Percentiles rank a stretch among this genome's conserved stretches.
phyloP scores from a whole-genome alignment of 2,113 vertebrate genomes.

The Saccopteryx bilineata region DNA sequence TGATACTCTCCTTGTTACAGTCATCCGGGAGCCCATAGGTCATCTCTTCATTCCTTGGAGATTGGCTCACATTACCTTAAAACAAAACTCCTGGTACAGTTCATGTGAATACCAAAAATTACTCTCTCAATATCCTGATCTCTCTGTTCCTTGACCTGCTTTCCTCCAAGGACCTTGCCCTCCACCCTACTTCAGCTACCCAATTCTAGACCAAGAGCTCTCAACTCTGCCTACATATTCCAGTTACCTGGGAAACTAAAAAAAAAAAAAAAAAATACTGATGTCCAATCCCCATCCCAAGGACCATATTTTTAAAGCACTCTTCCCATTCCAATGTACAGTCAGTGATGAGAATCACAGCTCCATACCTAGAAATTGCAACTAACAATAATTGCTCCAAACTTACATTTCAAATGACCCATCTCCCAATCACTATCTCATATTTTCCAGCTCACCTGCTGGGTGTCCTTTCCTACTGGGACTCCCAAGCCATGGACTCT shows the following conservation, averaged over 20 bases:
- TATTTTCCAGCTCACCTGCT: neutral
- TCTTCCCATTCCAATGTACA: neutral
- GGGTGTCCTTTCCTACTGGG: neutral
- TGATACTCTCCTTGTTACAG: neutral
- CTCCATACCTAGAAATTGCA: neutral
- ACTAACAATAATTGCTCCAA: neutral
- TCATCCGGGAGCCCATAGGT: neutral
- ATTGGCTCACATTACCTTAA: neutral
- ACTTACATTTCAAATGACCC: neutral
- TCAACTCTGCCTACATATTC: neutral
- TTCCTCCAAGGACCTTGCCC: neutral
- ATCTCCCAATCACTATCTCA: neutral
- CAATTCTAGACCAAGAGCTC: neutral
- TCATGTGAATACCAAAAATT: neutral
- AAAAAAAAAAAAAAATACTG: neutral
- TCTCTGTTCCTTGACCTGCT: neutral
- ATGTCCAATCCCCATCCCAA: neutral
- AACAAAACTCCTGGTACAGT: neutral
- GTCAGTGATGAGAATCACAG: neutral
- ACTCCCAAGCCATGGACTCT: neutral
- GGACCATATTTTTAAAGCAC: constrained; percentile 1
- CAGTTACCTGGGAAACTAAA: neutral
- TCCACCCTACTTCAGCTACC: neutral
- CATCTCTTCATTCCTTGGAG: neutral
- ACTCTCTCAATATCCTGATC: neutral